Base-by-base conservation (phyloP, 2,797 vertebrate genomes). In the Brachyrhaphis roseni region DNA sequence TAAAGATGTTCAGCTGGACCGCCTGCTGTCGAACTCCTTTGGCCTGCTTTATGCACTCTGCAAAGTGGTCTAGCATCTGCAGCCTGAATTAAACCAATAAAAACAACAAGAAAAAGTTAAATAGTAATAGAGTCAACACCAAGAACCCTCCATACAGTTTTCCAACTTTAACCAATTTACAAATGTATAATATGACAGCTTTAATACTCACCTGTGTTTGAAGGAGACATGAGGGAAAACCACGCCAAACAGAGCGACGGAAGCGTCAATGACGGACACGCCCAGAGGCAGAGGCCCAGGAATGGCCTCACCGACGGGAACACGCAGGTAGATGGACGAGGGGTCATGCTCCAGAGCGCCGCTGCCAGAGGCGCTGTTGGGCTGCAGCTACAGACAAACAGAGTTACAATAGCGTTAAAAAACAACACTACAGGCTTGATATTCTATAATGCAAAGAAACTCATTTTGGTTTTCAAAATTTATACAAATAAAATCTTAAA, bases 21-120 rank as follows among this genome's bases (percentile, higher is more conserved):
- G 98, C 98, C 92, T 99, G 98, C 91, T 99, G 98, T 64, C 98
- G 96, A 88, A 99, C 96, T 74, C 98, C 98, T 95, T 99, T 99
- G 57, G 98, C 98, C 93, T 99, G 98, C 90, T 99, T 99, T 84
- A 99, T 97, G 87, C 98, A 99, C 92, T 99, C 98, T 15, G 98
- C 98, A 95, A 99, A 99, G 92, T 99, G 98, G 94, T 99, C 98
- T 84, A 99, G 94, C 98, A 99, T 99, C 89, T 99, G 98, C 77
- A 99, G 94, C 85, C 98, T 99, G 81, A 59, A 92, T 83, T 1
- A 86, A 8, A 84, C 28, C 78, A 73, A 70, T 18, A 6, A 43
- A 23, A 59, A 8, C 13, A 71, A 13, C 41, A 72, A 66, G 0
- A 78, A 55, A 15, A 51, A 68, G 43, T 43, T 0, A 77, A 75